phyloP scores from a whole-genome alignment of 2,888 invertebrate genomes.

The Lamproptera curius region DNA sequence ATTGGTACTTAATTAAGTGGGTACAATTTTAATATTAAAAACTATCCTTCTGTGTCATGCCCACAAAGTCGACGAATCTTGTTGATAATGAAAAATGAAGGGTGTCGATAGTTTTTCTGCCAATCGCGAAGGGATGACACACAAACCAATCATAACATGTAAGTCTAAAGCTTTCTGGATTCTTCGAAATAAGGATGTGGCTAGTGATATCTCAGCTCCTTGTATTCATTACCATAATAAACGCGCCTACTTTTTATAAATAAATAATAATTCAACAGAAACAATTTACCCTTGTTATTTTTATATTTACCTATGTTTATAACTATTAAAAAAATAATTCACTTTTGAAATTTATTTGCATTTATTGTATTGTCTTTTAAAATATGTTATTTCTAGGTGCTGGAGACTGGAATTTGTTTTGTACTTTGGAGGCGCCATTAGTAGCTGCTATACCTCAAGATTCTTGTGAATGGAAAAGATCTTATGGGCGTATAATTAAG shows the following conservation, averaged over 20 bases:
- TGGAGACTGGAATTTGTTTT: conserved; percentile 91
- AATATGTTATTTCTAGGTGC: too few relatives aligned
- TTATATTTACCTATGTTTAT: too few relatives aligned
- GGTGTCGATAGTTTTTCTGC: conserved; percentile 71
- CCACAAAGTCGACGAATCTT: conserved; percentile 50
- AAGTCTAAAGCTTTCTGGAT: conserved; percentile 48
- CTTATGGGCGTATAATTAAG: conserved; percentile 91
- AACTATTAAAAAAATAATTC: too few relatives aligned
- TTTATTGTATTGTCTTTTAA: too few relatives aligned
- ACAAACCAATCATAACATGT: conserved; percentile 87
- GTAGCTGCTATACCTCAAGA: conserved; percentile 90
- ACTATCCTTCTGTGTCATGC: conserved; percentile 56
- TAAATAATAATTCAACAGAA: too few relatives aligned
- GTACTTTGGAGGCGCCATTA: conserved; percentile 87
- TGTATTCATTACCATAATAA: background rate
- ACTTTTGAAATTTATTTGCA: too few relatives aligned
- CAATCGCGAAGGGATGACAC: conserved; percentile 79
- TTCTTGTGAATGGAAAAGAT: conserved; percentile 94
- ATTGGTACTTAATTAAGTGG: conserved; percentile 48
- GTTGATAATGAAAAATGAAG: conserved; percentile 79
- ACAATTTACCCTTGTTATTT: too few relatives aligned
- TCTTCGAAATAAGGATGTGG: too few relatives aligned
- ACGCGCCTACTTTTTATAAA: conserved; percentile 8
- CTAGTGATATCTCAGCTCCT: background rate
- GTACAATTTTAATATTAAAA: conserved; percentile 57